Evolutionary conservation across 2,113 vertebrate genomes (phyloP).

Genomic region (Odontesthes bonariensis): DNA sequence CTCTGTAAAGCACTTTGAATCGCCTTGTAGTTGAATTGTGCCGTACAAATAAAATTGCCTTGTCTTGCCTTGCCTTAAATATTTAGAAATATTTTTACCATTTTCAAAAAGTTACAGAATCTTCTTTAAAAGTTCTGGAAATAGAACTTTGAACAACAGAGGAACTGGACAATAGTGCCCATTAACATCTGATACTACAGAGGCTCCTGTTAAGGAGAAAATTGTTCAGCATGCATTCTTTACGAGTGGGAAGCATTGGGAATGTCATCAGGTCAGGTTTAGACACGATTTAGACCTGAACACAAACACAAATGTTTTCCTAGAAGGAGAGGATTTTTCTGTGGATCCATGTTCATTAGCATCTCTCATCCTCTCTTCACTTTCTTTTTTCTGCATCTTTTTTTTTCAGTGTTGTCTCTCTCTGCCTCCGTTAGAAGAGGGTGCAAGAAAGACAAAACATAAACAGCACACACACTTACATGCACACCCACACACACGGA

Average conservation of each 20-base stretch:
- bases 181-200: background rate
- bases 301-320: constrained; percentile 51
- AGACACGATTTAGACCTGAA: constrained; percentile 54
- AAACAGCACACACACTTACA: constrained; percentile 33
- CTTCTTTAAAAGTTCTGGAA: background rate
- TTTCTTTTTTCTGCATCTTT: background rate
- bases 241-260: constrained; percentile 25
- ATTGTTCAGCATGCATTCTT: constrained; percentile 31
- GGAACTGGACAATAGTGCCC: background rate
- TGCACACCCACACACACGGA: constrained; percentile 11
- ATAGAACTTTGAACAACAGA: background rate
- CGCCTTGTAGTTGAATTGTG: too few species aligned
- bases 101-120: background rate
- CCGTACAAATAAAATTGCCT: too few species aligned
- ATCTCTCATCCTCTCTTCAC: background rate
- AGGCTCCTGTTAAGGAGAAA: constrained; percentile 30
- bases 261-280: constrained; percentile 54
- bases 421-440: constrained; percentile 4
- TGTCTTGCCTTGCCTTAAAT: too few species aligned
- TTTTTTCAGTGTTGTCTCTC: background rate
- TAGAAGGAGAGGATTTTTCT: constrained; percentile 39
- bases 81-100: background rate
- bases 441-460: constrained; percentile 44
- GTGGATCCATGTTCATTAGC: constrained; percentile 45
- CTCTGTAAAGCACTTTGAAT: too few species aligned